Evolutionary conservation across 2,113 vertebrate species (phyloP).

Genomic region (Delphinus delphis): DNA sequence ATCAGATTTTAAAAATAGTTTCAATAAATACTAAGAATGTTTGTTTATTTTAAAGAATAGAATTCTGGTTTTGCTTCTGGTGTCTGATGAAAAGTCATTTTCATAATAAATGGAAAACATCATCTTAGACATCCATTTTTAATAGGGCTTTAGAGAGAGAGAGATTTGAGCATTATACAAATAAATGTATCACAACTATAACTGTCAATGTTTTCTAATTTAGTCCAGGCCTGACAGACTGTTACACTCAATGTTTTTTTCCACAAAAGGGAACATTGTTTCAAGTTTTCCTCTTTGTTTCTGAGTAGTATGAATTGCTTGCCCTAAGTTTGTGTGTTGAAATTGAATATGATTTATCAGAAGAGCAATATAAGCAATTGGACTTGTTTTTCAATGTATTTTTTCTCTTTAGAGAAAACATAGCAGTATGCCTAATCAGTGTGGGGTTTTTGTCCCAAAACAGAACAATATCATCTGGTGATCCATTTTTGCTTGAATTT

Average conservation of each 20-base stretch:
- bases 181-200: background rate
- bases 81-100: background rate
- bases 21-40: background rate
- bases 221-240: background rate
- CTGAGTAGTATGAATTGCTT: background rate
- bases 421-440: background rate
- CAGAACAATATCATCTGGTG: background rate
- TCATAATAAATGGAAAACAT: slow-evolving; percentile 15
- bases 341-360: slow-evolving; percentile 22
- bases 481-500: background rate
- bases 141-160: background rate
- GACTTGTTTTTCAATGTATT: slow-evolving; percentile 14
- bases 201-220: background rate
- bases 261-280: background rate
- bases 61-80: slow-evolving; percentile 30
- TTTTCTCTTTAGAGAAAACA: slow-evolving; percentile 5
- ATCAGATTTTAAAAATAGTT: slow-evolving; percentile 27
- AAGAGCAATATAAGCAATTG: background rate
- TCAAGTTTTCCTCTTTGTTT: background rate
- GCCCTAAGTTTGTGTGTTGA: background rate
- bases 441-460: background rate
- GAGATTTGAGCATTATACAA: background rate
- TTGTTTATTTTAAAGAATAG: slow-evolving; percentile 42
- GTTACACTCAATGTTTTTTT: background rate
- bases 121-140: slow-evolving; percentile 1